Base-by-base conservation (phyloP, 2,113 vertebrate species). In the Hassar affinis region DNA sequence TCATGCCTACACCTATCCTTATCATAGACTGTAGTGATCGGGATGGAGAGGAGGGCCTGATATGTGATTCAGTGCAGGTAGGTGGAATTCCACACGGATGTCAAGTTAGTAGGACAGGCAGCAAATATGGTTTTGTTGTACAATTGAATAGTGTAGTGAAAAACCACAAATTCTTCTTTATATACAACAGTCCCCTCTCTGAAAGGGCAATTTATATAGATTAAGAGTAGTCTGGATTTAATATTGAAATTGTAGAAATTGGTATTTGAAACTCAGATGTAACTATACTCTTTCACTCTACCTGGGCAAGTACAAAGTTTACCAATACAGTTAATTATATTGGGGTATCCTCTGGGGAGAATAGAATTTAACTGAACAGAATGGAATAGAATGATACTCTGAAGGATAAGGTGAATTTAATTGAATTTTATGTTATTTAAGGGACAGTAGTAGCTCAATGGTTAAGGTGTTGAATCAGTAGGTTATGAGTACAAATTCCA, bases 51-150 rank as follows among this genome's bases (percentile, higher is more conserved):
- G 45, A 71, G 68, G 68, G 38, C 38, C 68, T 45, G 38, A 45
- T 71, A 71, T 71, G 68, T 71, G 68, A 71, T 38, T 71, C 68
- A 71, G 4, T 25, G 22, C 12, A 71, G 68, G 68, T 71, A 71
- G 68, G 68, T 71, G 68, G 68, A 71, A 45, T 71, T 71, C 38
- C 38, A 71, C 22, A 14, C 20, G 12, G 66, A 18, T 69, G 35
- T 69, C 35, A 68, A 42, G 35, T 4, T 68, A 38, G 33, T 7
- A 22, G 35, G 9, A 18, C 35, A 25, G 64, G 18, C 38, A 22
- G 35, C 35, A 71, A 71, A 66, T n/a, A 71, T 45, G 38, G n/a
- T 71, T 45, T 10, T 71, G 22, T 6, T 45, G 11, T 71, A 10
- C 38, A 45, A 20, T 45, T 45, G 38, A 71, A 71, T 38, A 68